Evolutionary conservation across 2,113 vertebrate genomes (phyloP).

Genomic region (Tragulus kanchil): DNA sequence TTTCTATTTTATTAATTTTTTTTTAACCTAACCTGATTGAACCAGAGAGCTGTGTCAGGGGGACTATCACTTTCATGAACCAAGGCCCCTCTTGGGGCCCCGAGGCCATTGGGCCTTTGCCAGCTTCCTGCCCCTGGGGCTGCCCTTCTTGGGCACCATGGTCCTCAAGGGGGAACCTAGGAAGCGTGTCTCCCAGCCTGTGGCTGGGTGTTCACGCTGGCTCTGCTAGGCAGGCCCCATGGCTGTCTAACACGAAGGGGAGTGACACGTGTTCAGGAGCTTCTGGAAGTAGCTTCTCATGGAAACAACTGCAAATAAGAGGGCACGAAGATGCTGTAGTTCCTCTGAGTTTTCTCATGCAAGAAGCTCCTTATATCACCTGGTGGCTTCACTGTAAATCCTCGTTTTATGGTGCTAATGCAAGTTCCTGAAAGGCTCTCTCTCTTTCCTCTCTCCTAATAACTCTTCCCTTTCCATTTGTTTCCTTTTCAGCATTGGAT

Average conservation of each 20-base stretch:
- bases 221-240: not conserved
- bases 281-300: not conserved
- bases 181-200: not conserved
- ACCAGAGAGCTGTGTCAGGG: not conserved
- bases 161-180: not conserved
- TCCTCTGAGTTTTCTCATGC: not conserved
- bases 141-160: not conserved
- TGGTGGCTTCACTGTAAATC: not conserved
- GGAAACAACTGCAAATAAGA: not conserved
- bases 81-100: not conserved
- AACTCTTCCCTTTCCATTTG: not conserved
- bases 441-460: not conserved
- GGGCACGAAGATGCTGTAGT: not conserved
- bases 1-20: conserved; percentile 50
- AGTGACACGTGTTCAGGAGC: not conserved
- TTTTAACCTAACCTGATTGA: not conserved
- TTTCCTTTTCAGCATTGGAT: not conserved
- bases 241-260: not conserved
- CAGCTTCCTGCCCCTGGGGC: not conserved
- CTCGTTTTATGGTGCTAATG: not conserved
- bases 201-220: not conserved
- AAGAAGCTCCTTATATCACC: not conserved
- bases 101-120: not conserved
- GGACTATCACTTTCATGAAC: not conserved
- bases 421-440: not conserved